Base-by-base conservation (phyloP, 2,113 vertebrate genomes). In the Meleagris gallopavo region DNA sequence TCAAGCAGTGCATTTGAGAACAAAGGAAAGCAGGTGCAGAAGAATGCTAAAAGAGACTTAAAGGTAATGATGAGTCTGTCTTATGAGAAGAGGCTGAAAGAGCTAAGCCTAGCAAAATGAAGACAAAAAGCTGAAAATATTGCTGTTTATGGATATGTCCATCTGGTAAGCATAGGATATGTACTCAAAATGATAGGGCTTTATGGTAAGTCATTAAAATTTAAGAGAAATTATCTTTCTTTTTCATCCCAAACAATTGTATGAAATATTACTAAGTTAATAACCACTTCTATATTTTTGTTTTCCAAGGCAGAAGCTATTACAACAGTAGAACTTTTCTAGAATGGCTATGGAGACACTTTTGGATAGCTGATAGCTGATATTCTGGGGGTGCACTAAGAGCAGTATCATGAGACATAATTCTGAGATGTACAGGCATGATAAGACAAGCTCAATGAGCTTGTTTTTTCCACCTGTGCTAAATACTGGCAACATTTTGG, bases 201-300 rank as follows among this genome's bases (percentile, higher is more conserved):
- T 85, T 83, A 32, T 1, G 2, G 40, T 50, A 85, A 89, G 16
- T 55, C 32, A 25, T 87, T 91, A 54, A 83, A 73, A 93, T 71
- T 55, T 71, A 38, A 92, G 82, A 80, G 46, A 94, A 85, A 83
- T 45, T 46, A n/a, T 90, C 17, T 57, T 92, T 76, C 34, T 70
- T 85, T 83, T 20, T 20, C 32, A 77, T 87, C 82, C 60, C 27
- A 36, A 85, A 73, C 9, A 69, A 30, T 61, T 60, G 65, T 16
- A 61, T 76, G 61, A 34, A 66, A 3, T 54, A 79, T 69, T 72
- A 17, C 16, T 45, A n/a, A 72, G 48, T 43, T 92, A 84, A 43
- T 65, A 77, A 48, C 21, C 65, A 76, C 45, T 74, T 91, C 41
- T 60, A 24, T 48, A 18, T 66, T 82, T 90, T 86, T 75, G 3